phyloP scores from a whole-genome alignment of 2,797 vertebrate species.

The Pseudochaenichthys georgianus region DNA sequence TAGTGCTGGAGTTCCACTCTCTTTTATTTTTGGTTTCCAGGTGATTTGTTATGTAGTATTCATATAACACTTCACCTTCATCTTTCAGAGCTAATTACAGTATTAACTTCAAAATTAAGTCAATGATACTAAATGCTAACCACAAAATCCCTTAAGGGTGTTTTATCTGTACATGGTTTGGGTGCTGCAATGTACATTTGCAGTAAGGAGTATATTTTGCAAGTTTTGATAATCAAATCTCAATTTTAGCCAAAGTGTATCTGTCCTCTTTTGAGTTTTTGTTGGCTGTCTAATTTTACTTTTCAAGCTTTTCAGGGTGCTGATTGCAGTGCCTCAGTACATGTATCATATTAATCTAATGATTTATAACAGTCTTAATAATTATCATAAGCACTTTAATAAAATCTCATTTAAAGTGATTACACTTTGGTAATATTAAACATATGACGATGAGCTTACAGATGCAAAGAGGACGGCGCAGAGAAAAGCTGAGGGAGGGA shows the following conservation, averaged over 20 bases:
- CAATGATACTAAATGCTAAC: neutral
- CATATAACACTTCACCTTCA: neutral
- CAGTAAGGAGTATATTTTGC: conserved; percentile 5
- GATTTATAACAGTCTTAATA: conserved; percentile 57
- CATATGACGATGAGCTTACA: conserved; percentile 57
- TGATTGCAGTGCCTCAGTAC: conserved; percentile 41
- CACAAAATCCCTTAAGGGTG: neutral
- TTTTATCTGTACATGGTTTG: neutral
- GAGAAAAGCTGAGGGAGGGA: conserved; percentile 58
- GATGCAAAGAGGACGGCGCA: conserved; percentile 45
- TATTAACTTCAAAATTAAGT: neutral
- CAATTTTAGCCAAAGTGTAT: neutral
- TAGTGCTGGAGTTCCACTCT: neutral
- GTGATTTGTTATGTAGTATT: neutral
- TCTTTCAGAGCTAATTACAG: neutral
- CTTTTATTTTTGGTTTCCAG: neutral
- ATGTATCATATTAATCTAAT: conserved; percentile 44
- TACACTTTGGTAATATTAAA: conserved; percentile 67
- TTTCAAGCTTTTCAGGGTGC: neutral
- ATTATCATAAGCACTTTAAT: conserved; percentile 70
- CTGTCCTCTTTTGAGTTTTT: neutral
- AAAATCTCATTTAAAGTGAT: conserved; percentile 32
- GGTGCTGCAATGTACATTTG: neutral
- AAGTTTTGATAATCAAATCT: neutral
- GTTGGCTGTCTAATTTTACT: neutral